These are phyloP conservation scores for Dasyornis broadbenti DNA, from an alignment of 2,113 vertebrate species.

Conservation along the genomic window DNA sequence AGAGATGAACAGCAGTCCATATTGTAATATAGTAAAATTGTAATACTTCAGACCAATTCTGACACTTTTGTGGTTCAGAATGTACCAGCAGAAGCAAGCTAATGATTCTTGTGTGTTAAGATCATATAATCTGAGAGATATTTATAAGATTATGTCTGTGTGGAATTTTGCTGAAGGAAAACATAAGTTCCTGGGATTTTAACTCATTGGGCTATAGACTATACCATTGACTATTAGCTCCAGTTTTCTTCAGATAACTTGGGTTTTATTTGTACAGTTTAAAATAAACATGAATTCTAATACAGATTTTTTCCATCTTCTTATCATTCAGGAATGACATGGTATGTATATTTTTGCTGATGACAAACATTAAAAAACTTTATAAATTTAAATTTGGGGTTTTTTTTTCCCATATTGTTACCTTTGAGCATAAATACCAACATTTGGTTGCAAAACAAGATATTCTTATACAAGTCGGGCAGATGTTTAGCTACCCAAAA, in stretches of 20 bases:
- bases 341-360: not conserved
- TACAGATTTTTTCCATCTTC: not conserved
- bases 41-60: not conserved
- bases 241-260: not conserved
- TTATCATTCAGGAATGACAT: not conserved
- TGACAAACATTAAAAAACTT: not conserved
- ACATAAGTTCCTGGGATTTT: not conserved
- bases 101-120: not conserved
- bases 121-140: not conserved
- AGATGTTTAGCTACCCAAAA: not conserved
- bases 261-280: not conserved
- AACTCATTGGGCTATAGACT: not conserved
- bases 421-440: not conserved
- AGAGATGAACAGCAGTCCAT: not conserved
- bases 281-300: not conserved
- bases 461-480: not conserved
- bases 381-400: not conserved
- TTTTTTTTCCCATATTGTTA: not conserved
- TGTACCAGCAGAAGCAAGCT: not conserved
- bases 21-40: not conserved
- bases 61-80: not conserved
- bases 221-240: not conserved
- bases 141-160: not conserved
- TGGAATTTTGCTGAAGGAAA: not conserved
- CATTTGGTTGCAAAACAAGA: not conserved